Conservation (phyloP, 2,888 invertebrate genomes). For the Drosophila acutilabella region DNA sequence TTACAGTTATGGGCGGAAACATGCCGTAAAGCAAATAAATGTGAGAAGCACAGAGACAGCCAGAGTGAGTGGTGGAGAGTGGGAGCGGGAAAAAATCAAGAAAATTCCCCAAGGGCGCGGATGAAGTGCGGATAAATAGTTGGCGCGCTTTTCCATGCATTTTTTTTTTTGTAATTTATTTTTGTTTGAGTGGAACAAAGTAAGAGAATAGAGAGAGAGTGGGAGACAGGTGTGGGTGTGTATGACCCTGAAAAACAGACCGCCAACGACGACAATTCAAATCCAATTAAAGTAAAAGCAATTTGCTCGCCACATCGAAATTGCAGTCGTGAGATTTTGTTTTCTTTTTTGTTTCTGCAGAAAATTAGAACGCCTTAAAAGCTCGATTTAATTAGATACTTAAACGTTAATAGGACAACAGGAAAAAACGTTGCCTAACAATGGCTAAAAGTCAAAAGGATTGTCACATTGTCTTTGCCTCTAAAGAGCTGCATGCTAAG, state of each 20-base stretch:
- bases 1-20: conserved; percentile 77
- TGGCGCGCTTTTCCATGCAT: conserved; percentile 15
- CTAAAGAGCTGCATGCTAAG: conserved; percentile 64
- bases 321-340: conserved; percentile 41
- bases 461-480: conserved; percentile 48
- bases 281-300: conserved; percentile 80
- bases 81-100: conserved; percentile 35
- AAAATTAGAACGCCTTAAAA: conserved; percentile 49
- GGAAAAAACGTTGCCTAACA: conserved; percentile 34
- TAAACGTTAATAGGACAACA: conserved; percentile 30
- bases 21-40: conserved; percentile 77
- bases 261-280: conserved; percentile 41
- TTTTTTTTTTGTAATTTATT: too few species aligned
- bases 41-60: conserved; percentile 1
- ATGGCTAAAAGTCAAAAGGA: conserved; percentile 39
- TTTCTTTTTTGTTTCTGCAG: conserved; percentile 17
- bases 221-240: conserved; percentile 32
- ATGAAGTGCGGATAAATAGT: conserved; percentile 48
- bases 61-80: conserved; percentile 20
- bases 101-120: conserved; percentile 30
- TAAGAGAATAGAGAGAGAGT: too few species aligned
- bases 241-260: conserved; percentile 39
- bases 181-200: too few species aligned
- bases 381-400: conserved; percentile 75
- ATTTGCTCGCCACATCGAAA: conserved; percentile 50